phyloP scores from a whole-genome alignment of 1,140 invertebrate species.

The Tenebrio molitor region DNA sequence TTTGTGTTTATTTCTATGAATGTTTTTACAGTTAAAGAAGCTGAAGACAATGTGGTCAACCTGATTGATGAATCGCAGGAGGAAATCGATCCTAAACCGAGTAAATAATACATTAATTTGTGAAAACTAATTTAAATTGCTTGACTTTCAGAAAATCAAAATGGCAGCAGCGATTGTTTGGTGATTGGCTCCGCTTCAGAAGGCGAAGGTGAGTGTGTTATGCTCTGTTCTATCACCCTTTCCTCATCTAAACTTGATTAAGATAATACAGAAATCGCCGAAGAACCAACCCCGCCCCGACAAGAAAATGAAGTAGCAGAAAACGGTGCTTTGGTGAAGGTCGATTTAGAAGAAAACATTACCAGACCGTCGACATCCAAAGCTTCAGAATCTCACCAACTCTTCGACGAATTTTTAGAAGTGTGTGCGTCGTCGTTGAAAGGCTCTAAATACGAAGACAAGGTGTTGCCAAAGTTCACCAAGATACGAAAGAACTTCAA shows the following conservation, averaged over 20 bases:
- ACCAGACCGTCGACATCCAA: slow-evolving; percentile 22
- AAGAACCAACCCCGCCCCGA: background rate
- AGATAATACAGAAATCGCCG: no score
- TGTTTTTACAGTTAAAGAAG: background rate
- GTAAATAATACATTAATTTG: no score
- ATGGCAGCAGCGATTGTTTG: background rate
- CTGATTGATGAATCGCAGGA: background rate
- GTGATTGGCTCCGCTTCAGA: background rate
- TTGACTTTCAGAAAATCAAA: background rate
- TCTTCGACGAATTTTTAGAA: slow-evolving; percentile 19
- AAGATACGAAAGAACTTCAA: background rate
- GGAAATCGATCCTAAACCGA: background rate
- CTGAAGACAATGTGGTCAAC: background rate
- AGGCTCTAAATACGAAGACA: slow-evolving; percentile 2
- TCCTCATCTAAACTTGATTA: no score
- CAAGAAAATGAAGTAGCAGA: no score
- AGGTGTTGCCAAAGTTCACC: background rate
- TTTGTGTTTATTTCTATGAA: no score
- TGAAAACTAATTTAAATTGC: no score
- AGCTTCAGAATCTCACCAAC: background rate
- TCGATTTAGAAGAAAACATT: no score
- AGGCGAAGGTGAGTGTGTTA: background rate
- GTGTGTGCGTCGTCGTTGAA: slow-evolving; percentile 4
- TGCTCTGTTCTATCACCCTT: background rate
- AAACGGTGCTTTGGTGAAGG: no score